phyloP scores from a whole-genome alignment of 2,888 invertebrate species.

The Encarsia formosa region DNA sequence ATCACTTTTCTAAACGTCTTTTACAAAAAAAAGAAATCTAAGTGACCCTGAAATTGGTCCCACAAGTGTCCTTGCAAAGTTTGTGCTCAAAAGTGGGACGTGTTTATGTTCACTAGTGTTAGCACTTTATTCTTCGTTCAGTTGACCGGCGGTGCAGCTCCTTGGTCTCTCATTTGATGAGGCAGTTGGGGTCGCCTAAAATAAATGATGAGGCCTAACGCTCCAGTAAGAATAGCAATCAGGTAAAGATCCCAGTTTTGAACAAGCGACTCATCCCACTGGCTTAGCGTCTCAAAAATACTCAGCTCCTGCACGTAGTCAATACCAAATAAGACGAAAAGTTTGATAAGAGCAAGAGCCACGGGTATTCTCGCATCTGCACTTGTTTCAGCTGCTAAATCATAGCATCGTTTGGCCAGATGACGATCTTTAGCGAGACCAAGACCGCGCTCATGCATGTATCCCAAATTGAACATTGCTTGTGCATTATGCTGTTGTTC shows the following conservation, averaged over 20 bases:
- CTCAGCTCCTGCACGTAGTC: constrained; percentile 71
- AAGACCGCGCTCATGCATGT: constrained; percentile 97
- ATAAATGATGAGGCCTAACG: constrained; percentile 80
- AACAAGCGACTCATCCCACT: constrained; percentile 68
- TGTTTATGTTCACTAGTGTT: neutral
- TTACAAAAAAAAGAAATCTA: no score
- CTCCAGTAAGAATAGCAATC: constrained; percentile 74
- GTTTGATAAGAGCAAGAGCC: constrained; percentile 80
- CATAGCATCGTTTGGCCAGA: constrained; percentile 95
- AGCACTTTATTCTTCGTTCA: neutral
- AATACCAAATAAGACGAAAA: constrained; percentile 71
- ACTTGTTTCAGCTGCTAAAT: constrained; percentile 89
- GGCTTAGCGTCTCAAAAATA: constrained; percentile 53
- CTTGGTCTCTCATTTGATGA: constrained; percentile 11
- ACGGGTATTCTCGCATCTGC: constrained; percentile 93
- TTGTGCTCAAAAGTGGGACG: constrained; percentile 5
- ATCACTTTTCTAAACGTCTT: no score
- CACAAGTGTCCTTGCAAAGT: constrained; percentile 11
- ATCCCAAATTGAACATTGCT: constrained; percentile 98
- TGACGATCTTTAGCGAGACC: constrained; percentile 88
- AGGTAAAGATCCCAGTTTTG: constrained; percentile 94
- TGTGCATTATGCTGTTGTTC: constrained; percentile 95
- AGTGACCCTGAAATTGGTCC: constrained; percentile 23
- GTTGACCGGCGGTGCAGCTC: neutral
- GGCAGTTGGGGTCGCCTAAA: constrained; percentile 60